phyloP scores from a whole-genome alignment of 2,797 vertebrate species.

The Pangasius djambal region DNA sequence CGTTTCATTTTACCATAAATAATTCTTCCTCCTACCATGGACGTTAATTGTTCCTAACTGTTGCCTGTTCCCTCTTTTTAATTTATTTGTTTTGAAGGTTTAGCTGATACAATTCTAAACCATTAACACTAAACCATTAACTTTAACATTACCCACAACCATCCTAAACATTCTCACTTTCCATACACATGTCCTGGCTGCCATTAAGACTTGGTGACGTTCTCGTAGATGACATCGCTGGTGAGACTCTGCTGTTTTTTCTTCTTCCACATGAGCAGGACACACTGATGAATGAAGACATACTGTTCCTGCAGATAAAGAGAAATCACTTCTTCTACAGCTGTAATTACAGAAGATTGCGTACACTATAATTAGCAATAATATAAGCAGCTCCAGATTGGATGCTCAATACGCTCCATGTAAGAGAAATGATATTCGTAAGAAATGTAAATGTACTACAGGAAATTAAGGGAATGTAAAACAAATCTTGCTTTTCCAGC shows the following conservation, averaged over 20 bases:
- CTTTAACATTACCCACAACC: no score
- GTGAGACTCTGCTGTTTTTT: constrained; percentile 91
- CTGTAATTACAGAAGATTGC: neutral
- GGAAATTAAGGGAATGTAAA: neutral
- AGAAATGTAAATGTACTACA: neutral
- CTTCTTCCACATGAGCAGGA: constrained; percentile 94
- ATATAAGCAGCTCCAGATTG: neutral
- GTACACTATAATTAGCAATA: neutral
- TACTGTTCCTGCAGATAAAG: constrained; percentile 87
- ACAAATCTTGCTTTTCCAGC: neutral
- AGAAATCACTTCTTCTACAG: constrained; percentile 15
- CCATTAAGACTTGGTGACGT: constrained; percentile 91
- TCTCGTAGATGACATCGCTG: constrained; percentile 93
- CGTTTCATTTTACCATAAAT: neutral
- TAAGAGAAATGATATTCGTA: neutral
- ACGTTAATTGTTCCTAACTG: neutral
- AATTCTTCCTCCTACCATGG: neutral
- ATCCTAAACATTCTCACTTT: neutral
- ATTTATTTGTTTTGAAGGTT: neutral
- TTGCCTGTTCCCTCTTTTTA: neutral
- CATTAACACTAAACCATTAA: no score
- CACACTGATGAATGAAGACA: constrained; percentile 96
- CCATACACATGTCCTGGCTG: constrained; percentile 27
- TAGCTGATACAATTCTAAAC: neutral
- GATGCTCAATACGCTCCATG: neutral